Evolutionary conservation across 2,797 vertebrate species (phyloP), one percentile per base, ranked within the genome.

Genomic region (Lagodon rhomboides): DNA sequence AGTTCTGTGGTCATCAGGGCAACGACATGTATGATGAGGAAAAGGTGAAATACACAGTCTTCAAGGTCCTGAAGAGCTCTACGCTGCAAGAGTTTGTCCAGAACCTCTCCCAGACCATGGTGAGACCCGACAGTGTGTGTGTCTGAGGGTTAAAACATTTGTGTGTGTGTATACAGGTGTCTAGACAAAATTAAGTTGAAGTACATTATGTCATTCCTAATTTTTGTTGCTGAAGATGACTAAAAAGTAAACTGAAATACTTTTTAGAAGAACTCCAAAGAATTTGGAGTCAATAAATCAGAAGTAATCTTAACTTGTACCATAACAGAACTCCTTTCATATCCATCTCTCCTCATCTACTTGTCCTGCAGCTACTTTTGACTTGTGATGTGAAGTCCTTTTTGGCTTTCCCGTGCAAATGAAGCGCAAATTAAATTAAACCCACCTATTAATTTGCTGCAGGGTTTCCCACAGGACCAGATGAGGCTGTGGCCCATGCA

Each of bases 21-120:
- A 99, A 99, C 22, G 98, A 99, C 92, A 99, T 99, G 98, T 99
- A 99, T 0, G 98, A 99, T 44, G 98, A 99, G 91, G 98, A 99
- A 90, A 99, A 99, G 93, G 98, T 99, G 77, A 99, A 99, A 85
- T 99, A 99, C 92, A 99, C 98, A 0, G 97, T 99, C 90, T 99
- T 99, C 94, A 99, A 99, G 93, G 98, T 99, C 84, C 92, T 99
- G 89, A 99, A 99, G 92, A 99, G 97, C 93, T 99, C 98, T 44
- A 98, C 98, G 0, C 95, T 99, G 75, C 96, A 97, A 1, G 98
- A 99, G 91, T 99, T 99, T 86, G 98, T 99, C 71, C 98, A 99
- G 93, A 99, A 97, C 87, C 97, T 99, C 73, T 99, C 98, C 55
- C 98, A 99, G 95, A 99, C 98, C 25, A 99, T 99, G 98, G 98